phyloP scores from a whole-genome alignment of 1,140 invertebrate genomes.

The Tetramorium simillimum region DNA sequence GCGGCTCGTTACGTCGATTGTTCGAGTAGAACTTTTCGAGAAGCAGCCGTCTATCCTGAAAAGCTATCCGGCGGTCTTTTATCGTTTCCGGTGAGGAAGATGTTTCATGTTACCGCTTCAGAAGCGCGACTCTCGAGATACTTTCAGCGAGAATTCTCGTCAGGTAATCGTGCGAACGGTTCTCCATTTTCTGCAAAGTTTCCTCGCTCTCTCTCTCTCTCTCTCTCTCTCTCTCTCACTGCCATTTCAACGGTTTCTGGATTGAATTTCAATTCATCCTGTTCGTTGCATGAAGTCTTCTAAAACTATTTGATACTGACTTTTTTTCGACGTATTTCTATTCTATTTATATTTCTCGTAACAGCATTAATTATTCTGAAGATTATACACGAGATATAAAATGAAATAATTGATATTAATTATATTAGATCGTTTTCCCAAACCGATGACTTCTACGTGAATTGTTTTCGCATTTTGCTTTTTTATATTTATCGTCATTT shows the following conservation, averaged over 20 bases:
- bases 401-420: not conserved
- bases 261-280: slow-evolving; percentile 1
- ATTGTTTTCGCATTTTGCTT: not conserved
- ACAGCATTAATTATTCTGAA: not conserved
- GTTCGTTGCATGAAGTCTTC: not conserved
- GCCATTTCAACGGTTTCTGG: not conserved
- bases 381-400: not conserved
- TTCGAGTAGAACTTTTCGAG: slow-evolving; percentile 55
- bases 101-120: slow-evolving; percentile 46
- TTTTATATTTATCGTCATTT: not conserved
- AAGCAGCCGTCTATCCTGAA: slow-evolving; percentile 45
- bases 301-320: not conserved
- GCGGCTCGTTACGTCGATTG: slow-evolving; percentile 35
- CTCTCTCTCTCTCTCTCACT: not conserved
- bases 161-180: slow-evolving; percentile 23
- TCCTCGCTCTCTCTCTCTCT: not conserved
- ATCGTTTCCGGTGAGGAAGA: slow-evolving; percentile 42
- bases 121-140: slow-evolving; percentile 37
- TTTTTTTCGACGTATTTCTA: not conserved
- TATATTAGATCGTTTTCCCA: not conserved
- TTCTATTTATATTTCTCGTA: not conserved
- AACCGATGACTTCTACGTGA: not conserved
- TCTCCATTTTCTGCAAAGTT: slow-evolving; percentile 14
- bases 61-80: slow-evolving; percentile 44
- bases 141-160: slow-evolving; percentile 14